Evolutionary conservation across 2,888 invertebrate genomes (phyloP).

Genomic region (Drosophila maculinotata): DNA sequence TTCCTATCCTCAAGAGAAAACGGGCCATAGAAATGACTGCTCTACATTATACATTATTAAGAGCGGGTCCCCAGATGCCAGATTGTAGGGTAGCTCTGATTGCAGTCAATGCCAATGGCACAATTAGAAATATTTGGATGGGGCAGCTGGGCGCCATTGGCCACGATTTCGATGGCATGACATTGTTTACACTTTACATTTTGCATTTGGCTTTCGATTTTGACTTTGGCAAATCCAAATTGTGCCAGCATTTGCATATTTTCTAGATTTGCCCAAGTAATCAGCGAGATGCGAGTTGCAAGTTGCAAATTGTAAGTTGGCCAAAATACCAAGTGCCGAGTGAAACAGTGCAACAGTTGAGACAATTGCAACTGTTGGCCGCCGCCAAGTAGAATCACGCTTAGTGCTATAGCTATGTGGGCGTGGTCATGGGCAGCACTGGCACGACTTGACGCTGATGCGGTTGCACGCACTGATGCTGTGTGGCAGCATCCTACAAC

Average conservation of each 20-base stretch:
- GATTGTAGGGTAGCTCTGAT: no score
- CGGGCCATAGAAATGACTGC: no score
- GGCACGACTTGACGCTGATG: no score
- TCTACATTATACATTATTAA: no score
- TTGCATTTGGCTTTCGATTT: conserved; percentile 11
- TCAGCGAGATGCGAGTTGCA: conserved; percentile 31
- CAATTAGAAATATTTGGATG: not conserved
- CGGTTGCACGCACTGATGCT: conserved; percentile 1
- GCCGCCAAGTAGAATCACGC: conserved; percentile 35
- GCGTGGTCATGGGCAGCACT: not conserved
- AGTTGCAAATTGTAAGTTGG: no score
- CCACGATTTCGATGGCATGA: conserved; percentile 4
- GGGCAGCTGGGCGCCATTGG: conserved; percentile 17
- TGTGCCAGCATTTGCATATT: conserved; percentile 51
- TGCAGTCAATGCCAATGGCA: no score
- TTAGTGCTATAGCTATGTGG: no score
- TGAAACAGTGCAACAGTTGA: conserved; percentile 42
- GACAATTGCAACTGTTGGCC: conserved; percentile 31
- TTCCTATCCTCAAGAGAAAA: no score
- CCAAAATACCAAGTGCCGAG: conserved; percentile 1
- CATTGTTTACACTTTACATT: conserved; percentile 19
- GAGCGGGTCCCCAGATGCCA: no score
- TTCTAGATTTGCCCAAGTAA: conserved; percentile 37
- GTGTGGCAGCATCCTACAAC: conserved; percentile 13
- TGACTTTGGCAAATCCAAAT: conserved; percentile 29